These are phyloP conservation scores for Solen grandis DNA, from an alignment of 1,140 invertebrate genomes.

Conservation along the genomic window DNA sequence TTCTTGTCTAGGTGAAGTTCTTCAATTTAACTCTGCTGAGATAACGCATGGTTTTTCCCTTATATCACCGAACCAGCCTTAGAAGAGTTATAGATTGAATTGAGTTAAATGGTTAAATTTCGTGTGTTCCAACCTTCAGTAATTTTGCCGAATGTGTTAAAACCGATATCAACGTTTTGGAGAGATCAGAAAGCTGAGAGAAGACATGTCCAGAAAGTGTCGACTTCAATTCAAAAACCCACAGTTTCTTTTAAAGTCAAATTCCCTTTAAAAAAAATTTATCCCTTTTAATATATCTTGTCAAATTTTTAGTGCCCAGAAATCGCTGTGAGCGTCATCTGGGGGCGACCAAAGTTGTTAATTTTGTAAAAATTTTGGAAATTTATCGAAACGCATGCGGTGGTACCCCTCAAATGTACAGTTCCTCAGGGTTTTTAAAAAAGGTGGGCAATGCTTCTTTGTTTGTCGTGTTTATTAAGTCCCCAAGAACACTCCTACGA, in stretches of 20 bases:
- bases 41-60: neutral
- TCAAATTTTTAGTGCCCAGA: neutral
- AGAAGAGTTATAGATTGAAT: constrained; percentile 20
- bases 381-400: constrained; percentile 5
- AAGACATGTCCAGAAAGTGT: neutral
- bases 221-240: neutral
- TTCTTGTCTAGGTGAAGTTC: constrained; percentile 37
- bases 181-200: constrained; percentile 21
- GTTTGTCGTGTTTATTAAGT: neutral
- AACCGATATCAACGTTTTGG: constrained; percentile 19
- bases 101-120: constrained; percentile 18
- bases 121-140: neutral
- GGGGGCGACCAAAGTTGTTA: neutral
- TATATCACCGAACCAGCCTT: constrained; percentile 15
- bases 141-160: constrained; percentile 3
- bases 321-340: neutral
- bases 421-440: neutral
- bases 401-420: constrained; percentile 17
- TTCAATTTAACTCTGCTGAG: constrained; percentile 5
- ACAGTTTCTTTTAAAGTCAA: constrained; percentile 5
- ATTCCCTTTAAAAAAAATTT: neutral
- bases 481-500: neutral
- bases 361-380: constrained; percentile 10
- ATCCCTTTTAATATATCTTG: constrained; percentile 4
- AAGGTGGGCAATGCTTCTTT: neutral